These are phyloP conservation scores for Semnornis frantzii DNA, from an alignment of 2,113 vertebrate species.

Conservation along the genomic window DNA sequence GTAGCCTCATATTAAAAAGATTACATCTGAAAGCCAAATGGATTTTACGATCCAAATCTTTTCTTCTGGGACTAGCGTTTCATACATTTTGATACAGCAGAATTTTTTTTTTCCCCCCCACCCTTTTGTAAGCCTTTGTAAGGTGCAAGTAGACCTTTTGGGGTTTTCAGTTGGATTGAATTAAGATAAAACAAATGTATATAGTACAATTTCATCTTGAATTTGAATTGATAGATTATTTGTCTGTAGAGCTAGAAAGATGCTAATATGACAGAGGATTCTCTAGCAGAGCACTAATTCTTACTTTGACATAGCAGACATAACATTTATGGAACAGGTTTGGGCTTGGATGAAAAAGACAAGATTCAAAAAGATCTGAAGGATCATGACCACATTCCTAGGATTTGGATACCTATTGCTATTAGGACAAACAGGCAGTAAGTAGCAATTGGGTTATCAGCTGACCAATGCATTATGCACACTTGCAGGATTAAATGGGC, in stretches of 20 bases:
- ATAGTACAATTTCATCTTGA: background rate
- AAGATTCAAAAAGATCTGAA: background rate
- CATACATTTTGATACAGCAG: slow-evolving; percentile 40
- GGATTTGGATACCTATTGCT: background rate
- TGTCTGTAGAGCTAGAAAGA: slow-evolving; percentile 8
- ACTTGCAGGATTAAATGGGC: background rate
- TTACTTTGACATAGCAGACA: background rate
- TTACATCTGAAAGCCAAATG: slow-evolving; percentile 39
- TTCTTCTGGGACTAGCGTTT: slow-evolving; percentile 48
- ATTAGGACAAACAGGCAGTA: background rate
- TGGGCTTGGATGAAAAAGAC: background rate
- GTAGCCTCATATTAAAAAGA: slow-evolving; percentile 49
- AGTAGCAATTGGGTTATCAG: background rate
- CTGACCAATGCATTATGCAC: background rate
- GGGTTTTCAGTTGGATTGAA: slow-evolving; percentile 9
- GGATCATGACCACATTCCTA: background rate
- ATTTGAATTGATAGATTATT: background rate
- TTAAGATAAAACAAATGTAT: slow-evolving; percentile 2
- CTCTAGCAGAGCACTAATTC: background rate
- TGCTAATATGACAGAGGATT: background rate
- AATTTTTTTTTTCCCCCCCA: background rate
- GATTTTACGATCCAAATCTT: slow-evolving; percentile 17
- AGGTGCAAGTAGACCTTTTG: background rate
- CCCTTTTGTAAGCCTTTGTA: background rate
- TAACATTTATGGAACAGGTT: background rate